These are phyloP conservation scores for Macroramphosus scolopax DNA, from an alignment of 2,797 vertebrate genomes.

Conservation along the genomic window DNA sequence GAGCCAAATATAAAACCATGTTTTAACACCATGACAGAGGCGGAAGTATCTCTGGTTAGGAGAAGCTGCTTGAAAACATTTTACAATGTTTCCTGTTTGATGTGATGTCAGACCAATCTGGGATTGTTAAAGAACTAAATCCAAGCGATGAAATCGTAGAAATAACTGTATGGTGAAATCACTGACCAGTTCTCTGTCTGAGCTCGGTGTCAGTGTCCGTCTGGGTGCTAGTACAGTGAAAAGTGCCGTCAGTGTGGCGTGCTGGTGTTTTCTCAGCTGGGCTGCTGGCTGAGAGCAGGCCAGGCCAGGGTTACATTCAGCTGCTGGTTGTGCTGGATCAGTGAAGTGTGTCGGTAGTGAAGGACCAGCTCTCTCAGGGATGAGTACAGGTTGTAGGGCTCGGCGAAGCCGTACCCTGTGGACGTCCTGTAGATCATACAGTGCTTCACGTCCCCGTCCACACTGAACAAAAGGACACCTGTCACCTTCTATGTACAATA, in stretches of 20 bases:
- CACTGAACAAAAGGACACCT: conserved; percentile 64
- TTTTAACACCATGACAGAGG: too few relatives aligned
- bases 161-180: too few relatives aligned
- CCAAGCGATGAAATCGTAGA: too few relatives aligned
- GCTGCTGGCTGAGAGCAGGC: conserved; percentile 80
- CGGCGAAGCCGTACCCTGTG: conserved; percentile 88
- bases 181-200: conserved; percentile 26
- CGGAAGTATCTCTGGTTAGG: too few relatives aligned
- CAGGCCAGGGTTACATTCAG: conserved; percentile 90
- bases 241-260: conserved; percentile 37
- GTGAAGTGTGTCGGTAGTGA: conserved; percentile 90
- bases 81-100: conserved; percentile 8
- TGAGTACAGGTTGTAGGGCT: conserved; percentile 90
- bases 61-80: not conserved
- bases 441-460: conserved; percentile 90
- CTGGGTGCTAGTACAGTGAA: conserved; percentile 35
- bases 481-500: conserved; percentile 7
- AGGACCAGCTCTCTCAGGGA: conserved; percentile 90
- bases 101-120: too few relatives aligned
- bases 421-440: conserved; percentile 91
- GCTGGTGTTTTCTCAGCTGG: conserved; percentile 69
- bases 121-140: too few relatives aligned
- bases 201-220: conserved; percentile 27
- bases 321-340: conserved; percentile 92
- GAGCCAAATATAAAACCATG: too few relatives aligned